Base-by-base conservation (phyloP, 2,888 invertebrate genomes). In the Ashinkailepas kermadecensis region DNA sequence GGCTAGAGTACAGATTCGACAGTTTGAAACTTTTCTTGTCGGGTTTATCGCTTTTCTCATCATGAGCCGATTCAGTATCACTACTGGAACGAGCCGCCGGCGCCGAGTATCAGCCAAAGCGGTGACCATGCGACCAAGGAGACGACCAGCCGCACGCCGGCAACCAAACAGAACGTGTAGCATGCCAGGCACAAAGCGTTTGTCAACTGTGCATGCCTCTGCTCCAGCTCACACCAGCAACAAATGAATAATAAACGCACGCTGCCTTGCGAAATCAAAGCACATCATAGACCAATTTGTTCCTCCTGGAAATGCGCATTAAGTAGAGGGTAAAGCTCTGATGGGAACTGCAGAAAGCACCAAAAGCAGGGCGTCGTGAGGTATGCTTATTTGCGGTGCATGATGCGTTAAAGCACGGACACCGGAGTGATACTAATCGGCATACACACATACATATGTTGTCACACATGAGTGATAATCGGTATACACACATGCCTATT, bases 1-100 rank as follows among this genome's bases (percentile, higher is more conserved):
- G 74, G 74, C 74, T 74, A 21, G 74, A 74, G 74, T 74, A 74
- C 13, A 74, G 74, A 21, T 39, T 74, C 18, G 74, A 74, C 74
- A 74, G 74, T 74, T 74, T 74, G 74, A 74, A 74, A 74, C 39
- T 7, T 21, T 74, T 74, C 74, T 25, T 25, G 54, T 74, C 74
- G 25, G 74, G 54, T 15, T 74, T 74, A 74, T 74, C 74, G 74
- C 54, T 74, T 18, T 74, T 74, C 54, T 74, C 74, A 54, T 74
- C 74, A 18, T 74, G 74, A 18, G 74, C 74, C 25, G 74, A 74
- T 18, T 74, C 74, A 15, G 74, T 74, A 74, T 74, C 74, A 74
- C 74, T 74, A 74, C 74, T 74, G 74, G 9, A 74, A 74, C 54
- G 8, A 25, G 54, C 54, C 11, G 39, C 74, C 74, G 25, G 8